phyloP scores from a whole-genome alignment of 2,888 invertebrate species.

The Trilocha varians region DNA sequence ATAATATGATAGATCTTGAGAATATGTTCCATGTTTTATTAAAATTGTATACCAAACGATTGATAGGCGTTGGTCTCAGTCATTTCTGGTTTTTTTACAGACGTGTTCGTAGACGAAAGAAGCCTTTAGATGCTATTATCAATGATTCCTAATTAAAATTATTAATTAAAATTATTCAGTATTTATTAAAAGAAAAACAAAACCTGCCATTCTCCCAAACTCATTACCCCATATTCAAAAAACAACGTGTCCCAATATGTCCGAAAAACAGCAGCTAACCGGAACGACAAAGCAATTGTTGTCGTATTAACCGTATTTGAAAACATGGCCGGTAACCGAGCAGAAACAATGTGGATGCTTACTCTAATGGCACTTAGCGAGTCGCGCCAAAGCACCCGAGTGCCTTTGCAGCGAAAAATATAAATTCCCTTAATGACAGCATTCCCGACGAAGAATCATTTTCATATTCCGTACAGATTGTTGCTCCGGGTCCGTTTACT shows the following conservation, averaged over 20 bases:
- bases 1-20: too few relatives aligned
- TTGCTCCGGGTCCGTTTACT: conserved; percentile 19
- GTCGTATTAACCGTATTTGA: conserved; percentile 14
- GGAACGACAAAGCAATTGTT: neutral
- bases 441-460: conserved; percentile 27
- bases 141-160: too few relatives aligned
- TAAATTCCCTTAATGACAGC: conserved; percentile 48
- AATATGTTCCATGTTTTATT: too few relatives aligned
- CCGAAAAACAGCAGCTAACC: neutral
- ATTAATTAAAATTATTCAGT: too few relatives aligned
- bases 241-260: neutral
- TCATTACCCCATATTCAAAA: too few relatives aligned
- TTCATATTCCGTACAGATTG: conserved; percentile 27
- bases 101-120: too few relatives aligned
- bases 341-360: conserved; percentile 25
- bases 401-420: conserved; percentile 32
- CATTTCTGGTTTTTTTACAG: too few relatives aligned
- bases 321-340: conserved; percentile 16
- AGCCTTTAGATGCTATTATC: too few relatives aligned
- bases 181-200: too few relatives aligned
- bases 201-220: too few relatives aligned
- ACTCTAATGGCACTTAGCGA: conserved; percentile 38
- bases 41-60: too few relatives aligned
- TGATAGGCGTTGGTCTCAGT: too few relatives aligned
- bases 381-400: conserved; percentile 28